Percentiles rank a stretch among this genome's conserved stretches.
These are phyloP conservation scores for Eueides isabella DNA, from an alignment of 1,140 invertebrate genomes.

Conservation along the genomic window DNA sequence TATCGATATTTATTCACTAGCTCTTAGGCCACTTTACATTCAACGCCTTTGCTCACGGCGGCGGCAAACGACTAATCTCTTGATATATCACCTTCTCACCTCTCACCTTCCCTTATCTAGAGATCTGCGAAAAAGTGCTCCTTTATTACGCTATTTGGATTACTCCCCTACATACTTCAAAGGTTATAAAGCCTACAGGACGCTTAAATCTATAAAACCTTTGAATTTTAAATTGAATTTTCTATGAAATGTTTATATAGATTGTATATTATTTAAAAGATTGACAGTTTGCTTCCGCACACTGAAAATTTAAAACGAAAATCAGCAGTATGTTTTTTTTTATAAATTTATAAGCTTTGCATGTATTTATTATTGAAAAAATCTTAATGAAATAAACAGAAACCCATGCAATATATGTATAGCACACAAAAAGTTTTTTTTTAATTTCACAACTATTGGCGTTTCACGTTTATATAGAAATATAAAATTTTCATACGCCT, in stretches of 20 bases:
- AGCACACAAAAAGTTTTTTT: too few relatives aligned
- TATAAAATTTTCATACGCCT: too few relatives aligned
- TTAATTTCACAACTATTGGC: too few relatives aligned
- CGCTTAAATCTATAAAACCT: background rate
- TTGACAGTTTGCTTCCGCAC: too few relatives aligned
- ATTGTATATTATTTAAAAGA: background rate
- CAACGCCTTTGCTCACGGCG: conserved; percentile 54
- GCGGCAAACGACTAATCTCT: conserved; percentile 75
- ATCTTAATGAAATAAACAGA: too few relatives aligned
- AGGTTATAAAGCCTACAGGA: conserved; percentile 42
- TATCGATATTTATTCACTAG: conserved; percentile 48
- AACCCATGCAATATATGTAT: too few relatives aligned
- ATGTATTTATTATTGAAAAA: too few relatives aligned
- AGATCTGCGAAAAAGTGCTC: conserved; percentile 72
- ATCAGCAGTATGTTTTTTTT: too few relatives aligned
- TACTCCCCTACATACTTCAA: conserved; percentile 50
- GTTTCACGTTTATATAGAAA: too few relatives aligned
- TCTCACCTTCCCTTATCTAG: conserved; percentile 73
- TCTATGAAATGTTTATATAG: background rate
- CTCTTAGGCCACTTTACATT: conserved; percentile 65
- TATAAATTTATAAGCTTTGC: too few relatives aligned
- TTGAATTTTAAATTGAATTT: conserved; percentile 5
- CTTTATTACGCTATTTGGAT: conserved; percentile 71
- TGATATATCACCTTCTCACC: conserved; percentile 77
- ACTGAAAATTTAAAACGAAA: too few relatives aligned